These are phyloP conservation scores for Parasteatoda lunata DNA, from an alignment of 2,888 invertebrate species.

Conservation along the genomic window DNA sequence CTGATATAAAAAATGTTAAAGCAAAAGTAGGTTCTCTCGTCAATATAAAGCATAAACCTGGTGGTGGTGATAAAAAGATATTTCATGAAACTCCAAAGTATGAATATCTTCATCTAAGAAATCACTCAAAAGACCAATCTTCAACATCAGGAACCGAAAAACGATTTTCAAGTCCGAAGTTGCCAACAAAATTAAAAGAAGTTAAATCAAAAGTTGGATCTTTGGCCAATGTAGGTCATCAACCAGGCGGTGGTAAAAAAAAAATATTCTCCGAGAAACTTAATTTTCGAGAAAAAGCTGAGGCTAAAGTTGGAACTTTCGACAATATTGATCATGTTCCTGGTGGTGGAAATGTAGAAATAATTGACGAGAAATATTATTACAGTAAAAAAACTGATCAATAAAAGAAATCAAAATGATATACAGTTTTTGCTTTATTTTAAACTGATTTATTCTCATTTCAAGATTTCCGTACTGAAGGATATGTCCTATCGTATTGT, in stretches of 20 bases:
- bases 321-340: slow-evolving; percentile 84
- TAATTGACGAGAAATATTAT: slow-evolving; percentile 78
- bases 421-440: no score
- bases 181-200: background rate
- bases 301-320: slow-evolving; percentile 73
- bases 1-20: slow-evolving; percentile 90
- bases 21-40: slow-evolving; percentile 93
- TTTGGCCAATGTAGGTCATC: slow-evolving; percentile 90
- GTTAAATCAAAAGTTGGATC: slow-evolving; percentile 88
- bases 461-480: no score
- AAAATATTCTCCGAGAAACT: slow-evolving; percentile 78
- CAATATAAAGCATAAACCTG: slow-evolving; percentile 88
- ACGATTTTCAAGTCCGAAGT: background rate
- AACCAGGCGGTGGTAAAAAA: slow-evolving; percentile 88
- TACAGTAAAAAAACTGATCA: slow-evolving; percentile 89
- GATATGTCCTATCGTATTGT: no score
- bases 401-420: no score
- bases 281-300: slow-evolving; percentile 93
- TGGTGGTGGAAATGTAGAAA: slow-evolving; percentile 87
- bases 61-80: slow-evolving; percentile 55
- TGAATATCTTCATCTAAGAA: background rate
- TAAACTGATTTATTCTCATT: no score
- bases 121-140: background rate
- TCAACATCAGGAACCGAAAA: background rate
- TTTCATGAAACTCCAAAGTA: background rate